Evolutionary conservation across 2,888 invertebrate species (phyloP), one percentile per base, ranked within the genome.

Genomic region (Julus scandinavius): DNA sequence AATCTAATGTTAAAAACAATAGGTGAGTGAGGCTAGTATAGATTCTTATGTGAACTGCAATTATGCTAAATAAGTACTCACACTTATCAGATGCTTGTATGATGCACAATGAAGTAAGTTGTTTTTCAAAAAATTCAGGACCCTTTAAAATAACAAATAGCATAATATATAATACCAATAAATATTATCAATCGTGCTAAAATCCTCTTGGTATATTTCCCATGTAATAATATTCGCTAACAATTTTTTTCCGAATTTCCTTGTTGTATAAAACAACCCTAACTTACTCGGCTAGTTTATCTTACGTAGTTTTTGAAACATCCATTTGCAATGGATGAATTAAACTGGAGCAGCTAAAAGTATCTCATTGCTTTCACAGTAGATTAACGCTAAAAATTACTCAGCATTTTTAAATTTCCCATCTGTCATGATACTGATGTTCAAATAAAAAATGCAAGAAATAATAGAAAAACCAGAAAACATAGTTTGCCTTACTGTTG

Each of bases 101-200:
- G 49, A 85, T 85, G 85, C 85, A 85, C 20, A 85, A 50, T 85
- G 45, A 85, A 45, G 85, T 85, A 45, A 85, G 45, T 6, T 85
- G 85, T 29, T 50, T 85, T 45, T 50, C 20, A 29, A 85, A 85
- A 50, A 85, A 85, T 15, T 85, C 85, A 49, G 85, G 41, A 3
- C 85, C 85, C 85, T 85, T 85, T 2, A 41, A 85, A 50, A 45
- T 29, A 85, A 45, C n/a, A 50, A 49, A 72, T 13, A 58, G 58
- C 13, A 29, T 29, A 29, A 29, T 29, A 50, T 13, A 50, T n/a
- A n/a, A n/a, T n/a, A n/a, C n/a, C n/a, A n/a, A n/a, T n/a, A n/a
- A n/a, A n/a, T n/a, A n/a, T n/a, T n/a, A n/a, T n/a, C n/a, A n/a
- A n/a, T n/a, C n/a, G n/a, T n/a, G n/a, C n/a, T n/a, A n/a, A n/a